Conservation (phyloP, 2,888 invertebrate genomes). For the Pachydiplax longipennis region DNA sequence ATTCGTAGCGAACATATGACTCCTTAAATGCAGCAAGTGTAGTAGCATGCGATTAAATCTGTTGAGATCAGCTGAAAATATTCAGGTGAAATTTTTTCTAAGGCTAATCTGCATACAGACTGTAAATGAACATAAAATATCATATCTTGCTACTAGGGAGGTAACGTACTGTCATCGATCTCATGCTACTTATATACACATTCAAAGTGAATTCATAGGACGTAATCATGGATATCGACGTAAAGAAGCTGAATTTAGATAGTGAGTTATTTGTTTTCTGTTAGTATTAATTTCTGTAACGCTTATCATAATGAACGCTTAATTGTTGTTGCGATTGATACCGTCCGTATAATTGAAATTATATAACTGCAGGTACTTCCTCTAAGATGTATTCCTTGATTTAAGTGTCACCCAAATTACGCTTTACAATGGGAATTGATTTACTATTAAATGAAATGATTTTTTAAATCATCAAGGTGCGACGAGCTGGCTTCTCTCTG, state of each 20-base stretch:
- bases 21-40: too few relatives aligned
- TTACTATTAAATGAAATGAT: too few relatives aligned
- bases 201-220: neutral
- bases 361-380: neutral
- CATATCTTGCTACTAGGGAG: too few relatives aligned
- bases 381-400: neutral
- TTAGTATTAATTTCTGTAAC: neutral
- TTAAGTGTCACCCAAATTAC: neutral
- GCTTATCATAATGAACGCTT: neutral
- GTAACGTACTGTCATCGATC: neutral
- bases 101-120: too few relatives aligned
- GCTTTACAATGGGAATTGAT: neutral
- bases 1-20: too few relatives aligned
- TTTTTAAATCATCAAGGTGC: neutral
- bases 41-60: too few relatives aligned
- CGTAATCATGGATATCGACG: neutral
- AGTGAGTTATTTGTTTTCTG: neutral
- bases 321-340: neutral
- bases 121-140: too few relatives aligned
- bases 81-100: too few relatives aligned
- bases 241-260: neutral
- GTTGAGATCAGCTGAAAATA: too few relatives aligned
- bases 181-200: neutral
- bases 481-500: constrained; percentile 64
- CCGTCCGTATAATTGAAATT: too few relatives aligned